Evolutionary conservation across 2,797 vertebrate species (phyloP).

Genomic region (Steatocranus sp.): DNA sequence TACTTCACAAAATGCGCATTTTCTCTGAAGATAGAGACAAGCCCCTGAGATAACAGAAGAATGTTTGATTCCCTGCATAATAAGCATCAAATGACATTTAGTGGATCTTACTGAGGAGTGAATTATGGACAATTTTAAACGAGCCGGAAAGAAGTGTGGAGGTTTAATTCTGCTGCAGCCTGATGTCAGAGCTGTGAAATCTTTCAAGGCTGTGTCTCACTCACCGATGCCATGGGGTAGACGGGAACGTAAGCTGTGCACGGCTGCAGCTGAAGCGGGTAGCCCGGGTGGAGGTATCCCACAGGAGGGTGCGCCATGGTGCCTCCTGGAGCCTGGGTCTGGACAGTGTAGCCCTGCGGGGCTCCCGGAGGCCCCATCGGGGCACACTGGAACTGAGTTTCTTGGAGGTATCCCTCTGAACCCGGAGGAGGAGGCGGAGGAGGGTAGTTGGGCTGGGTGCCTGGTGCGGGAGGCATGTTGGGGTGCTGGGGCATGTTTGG

Average conservation of each 20-base stretch:
- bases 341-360: constrained; percentile 85
- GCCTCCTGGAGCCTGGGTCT: constrained; percentile 80
- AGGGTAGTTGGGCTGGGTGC: constrained; percentile 74
- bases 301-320: constrained; percentile 77
- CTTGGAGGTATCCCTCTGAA: constrained; percentile 79
- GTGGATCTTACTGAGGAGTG: not conserved
- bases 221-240: constrained; percentile 89
- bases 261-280: constrained; percentile 90
- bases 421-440: constrained; percentile 72
- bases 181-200: constrained; percentile 22
- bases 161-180: not conserved
- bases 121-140: not conserved
- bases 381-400: constrained; percentile 79
- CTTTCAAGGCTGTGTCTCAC: constrained; percentile 44
- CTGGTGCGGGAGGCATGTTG: constrained; percentile 50
- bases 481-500: constrained; percentile 69
- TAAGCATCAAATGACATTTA: not conserved
- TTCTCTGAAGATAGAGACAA: not conserved
- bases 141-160: not conserved
- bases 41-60: not conserved
- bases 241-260: constrained; percentile 92
- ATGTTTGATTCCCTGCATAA: not conserved
- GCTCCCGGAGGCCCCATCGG: constrained; percentile 60
- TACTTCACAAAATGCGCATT: not conserved
- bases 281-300: constrained; percentile 86